These are phyloP conservation scores for Brachyistius frenatus DNA, from an alignment of 2,113 vertebrate genomes.

Conservation along the genomic window DNA sequence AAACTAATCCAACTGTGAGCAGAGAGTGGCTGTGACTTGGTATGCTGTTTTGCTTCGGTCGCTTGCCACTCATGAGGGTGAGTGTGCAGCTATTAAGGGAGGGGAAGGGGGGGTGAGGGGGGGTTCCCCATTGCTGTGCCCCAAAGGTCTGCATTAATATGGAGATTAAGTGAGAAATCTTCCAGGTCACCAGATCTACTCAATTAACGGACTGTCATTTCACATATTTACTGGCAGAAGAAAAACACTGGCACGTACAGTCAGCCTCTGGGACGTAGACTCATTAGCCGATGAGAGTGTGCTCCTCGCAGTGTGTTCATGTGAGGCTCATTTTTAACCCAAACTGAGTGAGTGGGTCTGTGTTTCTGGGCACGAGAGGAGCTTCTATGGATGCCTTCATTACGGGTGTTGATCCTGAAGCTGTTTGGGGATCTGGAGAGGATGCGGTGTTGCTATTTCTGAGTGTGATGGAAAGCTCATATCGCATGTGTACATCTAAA, in stretches of 20 bases:
- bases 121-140: slow-evolving; percentile 18
- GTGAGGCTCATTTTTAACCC: slow-evolving; percentile 29
- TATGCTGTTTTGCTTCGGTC: slow-evolving; percentile 12
- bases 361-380: slow-evolving; percentile 23
- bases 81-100: neutral
- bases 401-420: slow-evolving; percentile 43
- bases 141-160: slow-evolving; percentile 51
- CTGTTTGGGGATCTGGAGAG: slow-evolving; percentile 33
- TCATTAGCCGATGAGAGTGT: slow-evolving; percentile 8
- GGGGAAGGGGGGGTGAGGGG: too few relatives aligned
- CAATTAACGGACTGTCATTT: slow-evolving; percentile 66
- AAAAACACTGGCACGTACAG: slow-evolving; percentile 1
- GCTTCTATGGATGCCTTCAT: slow-evolving; percentile 31
- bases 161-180: slow-evolving; percentile 65
- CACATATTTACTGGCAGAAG: slow-evolving; percentile 45
- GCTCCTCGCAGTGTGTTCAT: slow-evolving; percentile 12
- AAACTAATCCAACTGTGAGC: slow-evolving; percentile 31
- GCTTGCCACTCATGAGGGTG: slow-evolving; percentile 7
- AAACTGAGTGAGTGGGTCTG: slow-evolving; percentile 4
- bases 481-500: slow-evolving; percentile 1
- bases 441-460: slow-evolving; percentile 30
- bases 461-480: slow-evolving; percentile 22
- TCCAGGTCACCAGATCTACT: slow-evolving; percentile 76
- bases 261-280: slow-evolving; percentile 16
- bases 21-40: slow-evolving; percentile 15